Evolutionary conservation across 2,888 invertebrate species (phyloP), one percentile per base, ranked within the genome.

Genomic region (Polyommatus icarus): DNA sequence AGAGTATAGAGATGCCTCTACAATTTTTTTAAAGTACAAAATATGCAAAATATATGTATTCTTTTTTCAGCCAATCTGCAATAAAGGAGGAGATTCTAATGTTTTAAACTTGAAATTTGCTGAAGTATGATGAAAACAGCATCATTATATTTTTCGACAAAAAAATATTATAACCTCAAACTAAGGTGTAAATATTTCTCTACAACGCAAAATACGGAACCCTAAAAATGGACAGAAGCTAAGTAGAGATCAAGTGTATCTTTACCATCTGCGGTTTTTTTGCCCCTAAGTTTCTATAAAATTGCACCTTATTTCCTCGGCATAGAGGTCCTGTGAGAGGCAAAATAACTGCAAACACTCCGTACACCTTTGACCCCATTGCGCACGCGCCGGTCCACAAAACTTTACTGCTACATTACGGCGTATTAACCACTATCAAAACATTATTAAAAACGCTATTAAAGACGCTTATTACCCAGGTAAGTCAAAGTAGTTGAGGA

Each of bases 381-480:
- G 67, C 67, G 67, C 67, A 67, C 29, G 67, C 67, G 67, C 67
- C 67, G 67, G 29, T 15, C 67, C 67, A 67, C 67, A 15, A 67
- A 67, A 67, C 67, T 67, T 67, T 67, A 67, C 32, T 67, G 29
- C 67, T 15, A 32, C 67, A 67, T 67, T 32, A 67, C 29, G 1
- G 15, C 29, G 67, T 6, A 67, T 32, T 67, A 67, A 67, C 12
- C 10, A 29, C 67, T 29, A 67, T 67, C 67, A 67, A 67, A 29
- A 29, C 67, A 32, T 67, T 32, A 67, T 67, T 67, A 67, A 67
- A 32, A 6, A 67, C 29, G 29, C 29, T 29, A 67, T 67, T 67
- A 67, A 67, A 29, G 1, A 6, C 1, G 32, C 67, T 29, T 32
- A 67, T 59, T 20, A 18, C 18, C 20, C 15, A 10, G 6, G 32